Percentiles rank a stretch among this genome's conserved stretches.
These are phyloP conservation scores for Drosophila engyochracea DNA, from an alignment of 2,888 invertebrate species.

Conservation along the genomic window DNA sequence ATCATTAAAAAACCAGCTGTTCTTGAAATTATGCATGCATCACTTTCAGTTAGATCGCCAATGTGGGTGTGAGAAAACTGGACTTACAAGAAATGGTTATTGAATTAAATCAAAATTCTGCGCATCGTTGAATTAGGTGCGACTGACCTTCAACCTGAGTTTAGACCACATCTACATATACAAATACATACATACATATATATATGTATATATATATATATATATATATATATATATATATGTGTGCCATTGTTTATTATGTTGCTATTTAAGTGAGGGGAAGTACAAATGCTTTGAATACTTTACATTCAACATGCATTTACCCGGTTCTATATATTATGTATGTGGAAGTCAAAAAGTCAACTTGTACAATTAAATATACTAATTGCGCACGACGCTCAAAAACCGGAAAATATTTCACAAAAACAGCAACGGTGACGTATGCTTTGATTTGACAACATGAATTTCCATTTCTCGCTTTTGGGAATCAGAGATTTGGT, in stretches of 20 bases:
- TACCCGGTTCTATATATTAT: slow-evolving; percentile 2
- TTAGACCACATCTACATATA: not conserved
- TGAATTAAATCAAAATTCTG: slow-evolving; percentile 1
- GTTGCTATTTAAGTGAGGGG: slow-evolving; percentile 21
- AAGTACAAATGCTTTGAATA: slow-evolving; percentile 31
- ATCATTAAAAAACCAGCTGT: slow-evolving; percentile 46
- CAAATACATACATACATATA: not conserved
- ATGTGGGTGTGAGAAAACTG: slow-evolving; percentile 39
- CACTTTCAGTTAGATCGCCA: slow-evolving; percentile 9
- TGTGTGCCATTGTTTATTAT: not conserved
- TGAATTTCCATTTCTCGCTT: slow-evolving; percentile 40
- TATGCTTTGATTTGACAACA: slow-evolving; percentile 47
- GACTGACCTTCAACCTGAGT: slow-evolving; percentile 23
- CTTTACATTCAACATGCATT: slow-evolving; percentile 9
- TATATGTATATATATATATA: not conserved
- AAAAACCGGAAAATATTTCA: slow-evolving; percentile 54
- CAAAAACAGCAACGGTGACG: not conserved
- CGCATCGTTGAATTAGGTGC: slow-evolving; percentile 27
- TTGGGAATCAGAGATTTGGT: slow-evolving; percentile 1
- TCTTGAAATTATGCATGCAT: slow-evolving; percentile 67
- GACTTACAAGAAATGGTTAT: not conserved
- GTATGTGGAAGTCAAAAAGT: slow-evolving; percentile 50
- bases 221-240: not conserved
- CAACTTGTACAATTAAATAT: slow-evolving; percentile 50
- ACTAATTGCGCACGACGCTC: slow-evolving; percentile 26